phyloP scores from a whole-genome alignment of 2,888 invertebrate species.

The Tetranychus piercei region DNA sequence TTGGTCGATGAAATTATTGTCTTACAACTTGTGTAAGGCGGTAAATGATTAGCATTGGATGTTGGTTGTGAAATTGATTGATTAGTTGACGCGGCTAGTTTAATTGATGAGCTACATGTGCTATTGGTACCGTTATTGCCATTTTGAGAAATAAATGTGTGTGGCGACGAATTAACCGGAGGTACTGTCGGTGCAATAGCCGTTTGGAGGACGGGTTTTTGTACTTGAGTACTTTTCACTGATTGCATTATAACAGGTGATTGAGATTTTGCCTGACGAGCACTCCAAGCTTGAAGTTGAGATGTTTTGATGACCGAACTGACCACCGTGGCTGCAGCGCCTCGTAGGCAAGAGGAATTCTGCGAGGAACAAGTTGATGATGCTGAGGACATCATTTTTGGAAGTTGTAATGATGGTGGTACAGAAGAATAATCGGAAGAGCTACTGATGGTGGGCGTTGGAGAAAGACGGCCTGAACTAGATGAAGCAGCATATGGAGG shows the following conservation, averaged over 20 bases:
- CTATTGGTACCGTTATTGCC: neutral
- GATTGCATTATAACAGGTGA: conserved; percentile 91
- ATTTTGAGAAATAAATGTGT: neutral
- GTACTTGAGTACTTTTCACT: conserved; percentile 78
- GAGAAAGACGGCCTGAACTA: conserved; percentile 27
- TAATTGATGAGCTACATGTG: neutral
- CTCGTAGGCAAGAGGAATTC: conserved; percentile 13
- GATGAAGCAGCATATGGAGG: conserved; percentile 27
- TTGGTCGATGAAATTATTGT: neutral
- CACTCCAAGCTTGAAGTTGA: conserved; percentile 63
- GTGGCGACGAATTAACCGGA: neutral
- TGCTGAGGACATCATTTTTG: conserved; percentile 17
- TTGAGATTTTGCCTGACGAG: conserved; percentile 68
- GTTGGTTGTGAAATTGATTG: neutral
- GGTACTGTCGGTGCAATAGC: conserved; percentile 69
- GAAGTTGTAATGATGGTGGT: conserved; percentile 17
- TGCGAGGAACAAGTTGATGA: conserved; percentile 24
- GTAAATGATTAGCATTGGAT: neutral
- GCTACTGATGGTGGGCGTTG: conserved; percentile 27
- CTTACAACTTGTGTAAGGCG: neutral
- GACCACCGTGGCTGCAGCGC: conserved; percentile 23
- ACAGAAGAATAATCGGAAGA: conserved; percentile 25
- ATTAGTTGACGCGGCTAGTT: neutral
- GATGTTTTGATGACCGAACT: conserved; percentile 34
- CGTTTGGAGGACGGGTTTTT: conserved; percentile 81